Base-by-base conservation (phyloP, 2,797 vertebrate species). In the Arnoldichthys spilopterus region DNA sequence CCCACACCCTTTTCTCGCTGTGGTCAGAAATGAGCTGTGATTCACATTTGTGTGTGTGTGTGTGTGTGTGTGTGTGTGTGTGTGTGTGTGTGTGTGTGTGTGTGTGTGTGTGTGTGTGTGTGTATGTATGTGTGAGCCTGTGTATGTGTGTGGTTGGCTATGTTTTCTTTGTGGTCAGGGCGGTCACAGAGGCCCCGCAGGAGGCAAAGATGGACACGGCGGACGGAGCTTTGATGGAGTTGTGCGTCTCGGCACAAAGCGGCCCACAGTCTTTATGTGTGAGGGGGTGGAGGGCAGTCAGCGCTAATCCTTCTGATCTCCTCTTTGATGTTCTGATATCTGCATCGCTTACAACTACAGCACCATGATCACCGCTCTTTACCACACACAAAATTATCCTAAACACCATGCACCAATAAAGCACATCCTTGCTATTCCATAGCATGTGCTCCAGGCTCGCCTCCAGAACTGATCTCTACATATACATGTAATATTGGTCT, bases 251-350 rank as follows among this genome's bases (percentile, higher is more conserved):
- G 15, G 72, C 79, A 83, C 81, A 86, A 85, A 85, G 83, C 81
- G 56, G 66, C 59, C 71, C 68, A 70, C 47, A 58, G 76, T 76
- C 81, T 77, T 79, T 68, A 66, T 83, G 77, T 73, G 81, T 47
- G 63, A 75, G 76, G 30, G 30, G 72, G 64, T 77, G 73, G 54
- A 78, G 69, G 76, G 76, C 71, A 78, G 68, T 47, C 63, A 61
- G 34, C 45, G 16, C 90, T 91, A 90, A 90, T 88, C 90, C 92
- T 87, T 7, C 66, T 82, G 78, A 82, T 82, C 77, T 68, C 40
- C 45, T 71, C 59, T 83, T 81, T 81, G 78, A 63, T 74, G 77
- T 76, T 82, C 40, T 69, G 79, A 59, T 74, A 73, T 84, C 68
- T 76, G 67, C 68, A 47, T 64, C 63, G 68, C 64, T 69, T 37